Conservation (phyloP, 2,113 vertebrate species). For the Anseranas semipalmata region DNA sequence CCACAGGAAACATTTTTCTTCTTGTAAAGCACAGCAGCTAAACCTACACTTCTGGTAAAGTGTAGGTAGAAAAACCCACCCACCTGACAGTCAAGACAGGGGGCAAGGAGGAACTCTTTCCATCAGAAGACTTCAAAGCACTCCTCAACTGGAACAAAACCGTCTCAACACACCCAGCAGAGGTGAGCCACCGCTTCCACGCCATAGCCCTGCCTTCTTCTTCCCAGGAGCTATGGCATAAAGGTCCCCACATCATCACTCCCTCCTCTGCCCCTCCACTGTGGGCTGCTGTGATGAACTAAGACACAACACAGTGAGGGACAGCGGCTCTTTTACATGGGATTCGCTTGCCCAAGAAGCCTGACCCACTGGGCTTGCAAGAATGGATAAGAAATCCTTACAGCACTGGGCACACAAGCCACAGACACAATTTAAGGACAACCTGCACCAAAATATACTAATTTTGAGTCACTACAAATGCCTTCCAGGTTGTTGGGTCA, state of each 20-base stretch:
- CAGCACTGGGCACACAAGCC: not conserved
- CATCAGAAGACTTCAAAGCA: not conserved
- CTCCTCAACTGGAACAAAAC: not conserved
- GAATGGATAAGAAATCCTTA: not conserved
- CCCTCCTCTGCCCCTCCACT: not conserved
- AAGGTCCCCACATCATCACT: not conserved
- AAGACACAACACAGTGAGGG: rapidly evolving
- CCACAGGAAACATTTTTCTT: conserved; percentile 25
- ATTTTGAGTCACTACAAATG: not conserved
- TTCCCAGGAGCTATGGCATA: rapidly evolving
- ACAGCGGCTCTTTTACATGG: not conserved
- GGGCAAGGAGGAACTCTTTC: not conserved
- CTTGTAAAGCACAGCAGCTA: not conserved
- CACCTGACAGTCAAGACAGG: not conserved
- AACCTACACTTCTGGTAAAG: conserved; percentile 25
- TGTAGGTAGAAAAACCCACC: not conserved
- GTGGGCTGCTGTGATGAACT: rapidly evolving
- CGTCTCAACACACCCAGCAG: rapidly evolving
- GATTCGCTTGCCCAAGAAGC: not conserved
- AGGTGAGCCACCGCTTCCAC: not conserved
- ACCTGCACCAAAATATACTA: not conserved
- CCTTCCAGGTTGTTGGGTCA: not conserved
- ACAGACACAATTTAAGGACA: not conserved
- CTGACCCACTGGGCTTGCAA: not conserved
- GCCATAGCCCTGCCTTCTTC: not conserved